These are phyloP conservation scores for Trematomus loennbergii DNA, from an alignment of 2,113 vertebrate species.

Conservation along the genomic window DNA sequence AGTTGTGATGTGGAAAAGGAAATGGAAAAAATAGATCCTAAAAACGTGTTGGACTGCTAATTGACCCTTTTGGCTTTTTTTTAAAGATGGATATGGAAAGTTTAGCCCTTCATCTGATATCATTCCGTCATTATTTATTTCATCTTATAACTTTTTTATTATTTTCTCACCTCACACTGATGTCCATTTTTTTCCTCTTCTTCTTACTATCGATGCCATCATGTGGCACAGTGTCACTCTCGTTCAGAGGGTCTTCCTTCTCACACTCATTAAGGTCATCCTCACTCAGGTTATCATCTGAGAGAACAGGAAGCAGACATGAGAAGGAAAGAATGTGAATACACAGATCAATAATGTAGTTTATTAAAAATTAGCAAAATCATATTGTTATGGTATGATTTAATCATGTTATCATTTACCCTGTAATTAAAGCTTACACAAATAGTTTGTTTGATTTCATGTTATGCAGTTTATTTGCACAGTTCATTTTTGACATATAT, in stretches of 20 bases:
- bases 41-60: too few species aligned
- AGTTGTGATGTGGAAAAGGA: too few species aligned
- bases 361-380: neutral
- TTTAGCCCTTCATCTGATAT: too few species aligned
- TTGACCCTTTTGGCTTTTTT: too few species aligned
- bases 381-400: neutral
- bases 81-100: too few species aligned
- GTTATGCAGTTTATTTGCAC: neutral
- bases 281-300: constrained; percentile 95
- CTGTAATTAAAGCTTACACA: neutral
- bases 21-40: too few species aligned
- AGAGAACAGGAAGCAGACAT: neutral
- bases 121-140: too few species aligned
- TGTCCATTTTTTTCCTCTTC: constrained; percentile 75
- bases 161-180: constrained; percentile 80
- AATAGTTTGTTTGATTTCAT: neutral
- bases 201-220: constrained; percentile 70
- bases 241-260: constrained; percentile 85
- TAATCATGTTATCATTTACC: neutral
- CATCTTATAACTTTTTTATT: neutral
- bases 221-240: constrained; percentile 78
- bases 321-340: neutral
- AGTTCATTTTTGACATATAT: too few species aligned
- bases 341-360: neutral
- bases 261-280: constrained; percentile 93